Conservation (phyloP, 2,888 invertebrate genomes). For the Morinoia aosen region DNA sequence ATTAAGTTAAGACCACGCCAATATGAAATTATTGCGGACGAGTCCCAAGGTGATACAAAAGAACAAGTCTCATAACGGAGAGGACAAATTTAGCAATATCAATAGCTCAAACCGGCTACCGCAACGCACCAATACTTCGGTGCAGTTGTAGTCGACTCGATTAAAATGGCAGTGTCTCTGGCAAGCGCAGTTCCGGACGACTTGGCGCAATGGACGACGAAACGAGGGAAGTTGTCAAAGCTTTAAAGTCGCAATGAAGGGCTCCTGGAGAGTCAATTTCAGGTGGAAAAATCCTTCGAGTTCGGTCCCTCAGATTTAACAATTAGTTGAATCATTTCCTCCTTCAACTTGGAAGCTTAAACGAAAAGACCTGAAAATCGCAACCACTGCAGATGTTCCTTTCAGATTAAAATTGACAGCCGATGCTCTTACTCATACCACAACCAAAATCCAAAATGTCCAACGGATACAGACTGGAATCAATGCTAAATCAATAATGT, state of each 20-base stretch:
- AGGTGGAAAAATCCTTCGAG: not conserved
- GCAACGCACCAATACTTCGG: not conserved
- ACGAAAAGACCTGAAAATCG: not conserved
- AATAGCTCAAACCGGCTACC: not conserved
- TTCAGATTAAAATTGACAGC: not conserved
- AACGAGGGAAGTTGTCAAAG: slow-evolving; percentile 2
- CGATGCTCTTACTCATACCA: not conserved
- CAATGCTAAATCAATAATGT: not conserved
- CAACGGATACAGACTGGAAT: not conserved
- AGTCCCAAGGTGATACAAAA: no score
- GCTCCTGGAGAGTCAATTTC: not conserved
- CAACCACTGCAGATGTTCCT: not conserved
- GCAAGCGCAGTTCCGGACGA: not conserved
- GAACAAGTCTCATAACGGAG: not conserved
- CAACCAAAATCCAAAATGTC: not conserved
- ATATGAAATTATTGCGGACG: no score
- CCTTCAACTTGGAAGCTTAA: not conserved
- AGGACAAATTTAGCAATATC: not conserved
- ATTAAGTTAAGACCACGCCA: no score
- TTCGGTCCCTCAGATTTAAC: not conserved
- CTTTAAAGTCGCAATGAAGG: not conserved
- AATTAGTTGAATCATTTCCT: not conserved
- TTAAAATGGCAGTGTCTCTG: not conserved
- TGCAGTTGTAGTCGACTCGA: not conserved
- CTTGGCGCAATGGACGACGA: not conserved